Evolutionary conservation across 53 echinoderm and acorn worm genomes (phyloP).

Genomic region (Zoroaster sp.): DNA sequence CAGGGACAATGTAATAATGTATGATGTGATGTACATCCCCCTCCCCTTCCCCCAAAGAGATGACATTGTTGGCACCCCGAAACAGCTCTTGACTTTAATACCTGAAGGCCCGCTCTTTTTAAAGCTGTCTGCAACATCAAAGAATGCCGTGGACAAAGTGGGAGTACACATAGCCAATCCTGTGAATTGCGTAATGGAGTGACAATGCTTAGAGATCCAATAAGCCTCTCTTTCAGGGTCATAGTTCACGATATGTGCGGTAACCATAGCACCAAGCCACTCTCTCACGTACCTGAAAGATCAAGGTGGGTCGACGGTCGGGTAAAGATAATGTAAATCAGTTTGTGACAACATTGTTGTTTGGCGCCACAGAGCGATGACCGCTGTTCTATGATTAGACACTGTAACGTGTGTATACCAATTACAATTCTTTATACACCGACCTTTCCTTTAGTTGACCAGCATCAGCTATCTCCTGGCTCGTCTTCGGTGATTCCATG

Average conservation of each 20-base stretch:
- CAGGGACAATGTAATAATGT: too few relatives aligned
- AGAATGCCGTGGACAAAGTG: slow-evolving; percentile 69
- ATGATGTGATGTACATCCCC: too few relatives aligned
- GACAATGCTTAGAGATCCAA: slow-evolving; percentile 61
- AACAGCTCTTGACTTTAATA: too few relatives aligned
- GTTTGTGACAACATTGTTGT: neutral
- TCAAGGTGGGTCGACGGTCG: neutral
- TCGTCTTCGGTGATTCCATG: slow-evolving; percentile 73
- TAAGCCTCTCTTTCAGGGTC: slow-evolving; percentile 68
- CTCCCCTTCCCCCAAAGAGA: neutral
- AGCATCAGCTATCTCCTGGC: slow-evolving; percentile 83
- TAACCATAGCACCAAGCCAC: slow-evolving; percentile 93
- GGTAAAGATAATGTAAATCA: neutral
- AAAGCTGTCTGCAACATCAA: slow-evolving; percentile 68
- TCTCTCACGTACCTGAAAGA: slow-evolving; percentile 84
- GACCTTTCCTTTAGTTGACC: slow-evolving; percentile 92
- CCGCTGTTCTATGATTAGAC: neutral
- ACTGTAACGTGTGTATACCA: neutral
- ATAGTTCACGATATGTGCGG: slow-evolving; percentile 72
- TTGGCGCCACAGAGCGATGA: neutral
- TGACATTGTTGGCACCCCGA: too few relatives aligned
- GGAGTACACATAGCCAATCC: slow-evolving; percentile 70
- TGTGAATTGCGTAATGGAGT: neutral
- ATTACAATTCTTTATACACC: neutral
- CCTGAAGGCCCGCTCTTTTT: slow-evolving; percentile 71